phyloP scores from a whole-genome alignment of 2,113 vertebrate species.

The Microcebus lehilahytsara region DNA sequence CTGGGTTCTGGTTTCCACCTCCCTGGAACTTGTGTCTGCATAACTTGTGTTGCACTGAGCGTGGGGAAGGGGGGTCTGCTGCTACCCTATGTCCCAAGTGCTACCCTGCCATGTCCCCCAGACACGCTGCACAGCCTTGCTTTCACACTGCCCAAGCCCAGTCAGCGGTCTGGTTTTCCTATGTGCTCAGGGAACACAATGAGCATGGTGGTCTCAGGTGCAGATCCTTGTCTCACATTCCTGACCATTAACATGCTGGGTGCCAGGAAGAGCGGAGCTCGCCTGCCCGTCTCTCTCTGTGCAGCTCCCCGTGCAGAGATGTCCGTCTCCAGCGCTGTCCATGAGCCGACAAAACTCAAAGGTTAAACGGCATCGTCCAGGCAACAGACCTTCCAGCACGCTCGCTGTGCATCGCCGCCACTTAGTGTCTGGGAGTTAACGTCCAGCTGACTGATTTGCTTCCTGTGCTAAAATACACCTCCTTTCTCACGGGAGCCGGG shows the following conservation, averaged over 20 bases:
- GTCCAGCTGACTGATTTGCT: too few species aligned
- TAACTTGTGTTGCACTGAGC: neutral
- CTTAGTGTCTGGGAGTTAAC: neutral
- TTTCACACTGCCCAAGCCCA: constrained; percentile 51
- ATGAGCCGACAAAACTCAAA: neutral
- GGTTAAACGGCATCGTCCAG: neutral
- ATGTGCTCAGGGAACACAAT: constrained; percentile 61
- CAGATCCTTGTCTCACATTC: constrained; percentile 81
- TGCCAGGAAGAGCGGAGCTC: neutral
- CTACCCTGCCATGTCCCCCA: constrained; percentile 39
- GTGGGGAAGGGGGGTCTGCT: too few species aligned
- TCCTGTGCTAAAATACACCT: neutral
- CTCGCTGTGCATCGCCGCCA: neutral
- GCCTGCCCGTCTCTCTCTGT: neutral
- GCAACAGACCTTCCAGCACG: neutral
- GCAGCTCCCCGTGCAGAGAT: too few species aligned
- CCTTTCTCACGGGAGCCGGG: neutral
- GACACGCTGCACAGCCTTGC: constrained; percentile 80
- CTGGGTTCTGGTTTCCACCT: neutral
- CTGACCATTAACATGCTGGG: constrained; percentile 29
- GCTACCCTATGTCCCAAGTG: too few species aligned
- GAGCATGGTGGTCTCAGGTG: constrained; percentile 77
- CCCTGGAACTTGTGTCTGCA: neutral
- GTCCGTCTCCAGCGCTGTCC: neutral
- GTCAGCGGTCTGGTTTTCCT: constrained; percentile 63